Conservation (phyloP, 2,113 vertebrate species). For the Machaerirhynchus nigripectus region DNA sequence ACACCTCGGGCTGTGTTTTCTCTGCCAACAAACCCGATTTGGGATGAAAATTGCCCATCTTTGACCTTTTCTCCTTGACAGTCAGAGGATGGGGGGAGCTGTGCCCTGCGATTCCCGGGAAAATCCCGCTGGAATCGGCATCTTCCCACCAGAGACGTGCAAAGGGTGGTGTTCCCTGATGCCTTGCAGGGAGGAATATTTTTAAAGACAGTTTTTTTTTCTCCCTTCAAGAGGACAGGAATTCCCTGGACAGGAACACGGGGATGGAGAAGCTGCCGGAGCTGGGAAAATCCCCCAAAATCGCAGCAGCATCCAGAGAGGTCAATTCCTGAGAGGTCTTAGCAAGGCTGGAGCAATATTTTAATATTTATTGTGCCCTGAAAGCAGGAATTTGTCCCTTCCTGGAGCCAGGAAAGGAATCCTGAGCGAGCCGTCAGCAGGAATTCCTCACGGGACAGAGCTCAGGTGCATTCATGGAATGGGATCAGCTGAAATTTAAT, state of each 20-base stretch:
- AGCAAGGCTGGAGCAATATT: background rate
- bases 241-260: background rate
- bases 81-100: background rate
- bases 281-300: background rate
- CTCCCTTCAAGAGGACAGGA: background rate
- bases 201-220: background rate
- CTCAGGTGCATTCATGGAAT: background rate
- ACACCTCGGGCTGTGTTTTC: background rate
- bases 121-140: rapidly evolving
- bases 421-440: background rate
- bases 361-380: background rate
- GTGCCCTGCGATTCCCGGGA: background rate
- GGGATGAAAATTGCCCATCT: background rate
- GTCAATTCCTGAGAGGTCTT: background rate
- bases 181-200: background rate
- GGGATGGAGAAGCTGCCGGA: background rate
- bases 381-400: background rate
- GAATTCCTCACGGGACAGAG: background rate
- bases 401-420: background rate
- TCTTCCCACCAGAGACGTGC: rapidly evolving
- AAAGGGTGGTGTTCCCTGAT: background rate
- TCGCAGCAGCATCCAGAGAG: background rate
- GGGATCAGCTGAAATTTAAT: background rate
- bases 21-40: rapidly evolving
- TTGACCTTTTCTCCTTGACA: background rate